Evolutionary conservation across 2,113 vertebrate genomes (phyloP), one percentile per base, ranked within the genome.

Genomic region (Carlito syrichta): DNA sequence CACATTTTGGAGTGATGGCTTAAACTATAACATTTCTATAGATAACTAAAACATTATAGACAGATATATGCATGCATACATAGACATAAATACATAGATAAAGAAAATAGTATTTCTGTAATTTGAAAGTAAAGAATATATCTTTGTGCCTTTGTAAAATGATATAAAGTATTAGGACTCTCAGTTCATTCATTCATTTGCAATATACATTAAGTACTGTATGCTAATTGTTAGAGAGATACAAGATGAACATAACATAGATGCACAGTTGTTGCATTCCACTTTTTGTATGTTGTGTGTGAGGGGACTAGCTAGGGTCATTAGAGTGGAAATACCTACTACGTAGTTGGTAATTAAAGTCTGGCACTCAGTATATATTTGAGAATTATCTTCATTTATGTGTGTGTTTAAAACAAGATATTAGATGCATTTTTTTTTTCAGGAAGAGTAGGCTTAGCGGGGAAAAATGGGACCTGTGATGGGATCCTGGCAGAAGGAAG

Each of bases 21-120:
- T 91, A 93, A 86, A 91, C n/a, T 66, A 20, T 89, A 63, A 85
- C 63, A 22, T 93, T 91, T 96, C 63, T 91, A 68, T 77, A 60
- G 30, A 40, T 76, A 91, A 69, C n/a, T 88, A 35, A 86, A 66
- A 73, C 22, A 48, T 83, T 62, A 81, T 40, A 87, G 6, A 71
- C 69, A 9, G 1, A 19, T 12, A 43, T 10, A 68, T 77, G 13
- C 4, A 19, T 22, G 38, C 8, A 45, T 74, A 63, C 27, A n/a
- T 52, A 69, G 23, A 56, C 23, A 63, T 17, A 54, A 12, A 63
- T 27, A 14, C 27, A 76, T 23, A 82, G 2, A 89, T 30, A 62
- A 63, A 91, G 38, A 83, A 81, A 90, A 76, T 63, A 22, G 32
- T 58, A 14, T 90, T 86, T 82, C 66, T 91, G 13, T 89, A 69